These are phyloP conservation scores for Ciconia boyciana DNA, from an alignment of 2,113 vertebrate species.

Conservation along the genomic window DNA sequence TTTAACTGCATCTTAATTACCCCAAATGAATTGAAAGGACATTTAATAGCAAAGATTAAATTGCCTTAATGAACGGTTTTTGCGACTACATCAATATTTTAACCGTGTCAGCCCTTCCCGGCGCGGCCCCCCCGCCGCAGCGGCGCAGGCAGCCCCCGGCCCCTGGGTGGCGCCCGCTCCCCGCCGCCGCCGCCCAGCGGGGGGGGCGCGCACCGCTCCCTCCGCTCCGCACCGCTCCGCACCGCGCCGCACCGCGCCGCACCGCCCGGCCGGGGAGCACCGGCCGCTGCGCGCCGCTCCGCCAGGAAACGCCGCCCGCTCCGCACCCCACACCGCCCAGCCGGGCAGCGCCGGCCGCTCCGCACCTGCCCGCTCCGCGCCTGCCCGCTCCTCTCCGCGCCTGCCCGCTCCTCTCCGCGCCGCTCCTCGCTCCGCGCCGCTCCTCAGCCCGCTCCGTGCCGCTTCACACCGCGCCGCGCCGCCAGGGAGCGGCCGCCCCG, in stretches of 20 bases:
- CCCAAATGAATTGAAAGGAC: conserved; percentile 74
- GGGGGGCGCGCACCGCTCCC: neutral
- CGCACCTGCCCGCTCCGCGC: neutral
- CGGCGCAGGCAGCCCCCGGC: neutral
- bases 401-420: too few relatives aligned
- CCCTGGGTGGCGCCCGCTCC: conserved; percentile 52
- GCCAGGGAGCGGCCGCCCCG: neutral
- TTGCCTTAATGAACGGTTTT: conserved; percentile 80
- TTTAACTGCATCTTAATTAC: conserved; percentile 80
- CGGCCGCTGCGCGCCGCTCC: too few relatives aligned
- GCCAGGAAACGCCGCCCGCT: too few relatives aligned
- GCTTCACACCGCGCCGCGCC: neutral
- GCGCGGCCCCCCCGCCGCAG: neutral
- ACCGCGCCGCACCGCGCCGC: neutral
- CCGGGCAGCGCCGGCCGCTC: neutral
- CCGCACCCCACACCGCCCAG: too few relatives aligned
- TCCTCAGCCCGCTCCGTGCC: neutral
- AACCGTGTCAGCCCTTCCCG: neutral
- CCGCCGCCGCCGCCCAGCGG: neutral
- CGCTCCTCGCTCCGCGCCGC: neutral
- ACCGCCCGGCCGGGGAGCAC: neutral
- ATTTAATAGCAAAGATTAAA: conserved; percentile 82
- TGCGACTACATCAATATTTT: conserved; percentile 74
- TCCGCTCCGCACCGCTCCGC: too few relatives aligned
- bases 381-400: too few relatives aligned